Conservation (phyloP, 2,888 invertebrate species). For the Noctuana brunneofusca region DNA sequence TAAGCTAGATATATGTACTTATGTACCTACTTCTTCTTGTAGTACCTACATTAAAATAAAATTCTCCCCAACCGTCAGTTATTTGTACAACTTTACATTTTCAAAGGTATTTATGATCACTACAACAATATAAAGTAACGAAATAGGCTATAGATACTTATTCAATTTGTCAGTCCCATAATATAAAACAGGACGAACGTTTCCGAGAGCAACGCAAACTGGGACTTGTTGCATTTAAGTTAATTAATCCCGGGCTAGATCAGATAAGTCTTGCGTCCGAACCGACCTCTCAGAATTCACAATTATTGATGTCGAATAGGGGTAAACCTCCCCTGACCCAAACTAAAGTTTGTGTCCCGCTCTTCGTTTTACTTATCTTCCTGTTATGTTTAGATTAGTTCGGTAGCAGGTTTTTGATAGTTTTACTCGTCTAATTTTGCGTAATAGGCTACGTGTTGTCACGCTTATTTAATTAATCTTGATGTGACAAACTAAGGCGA, state of each 20-base stretch:
- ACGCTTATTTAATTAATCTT: conserved; percentile 2
- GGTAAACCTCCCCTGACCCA: conserved; percentile 20
- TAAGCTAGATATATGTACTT: too few species aligned
- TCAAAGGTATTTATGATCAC: too few species aligned
- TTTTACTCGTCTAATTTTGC: conserved; percentile 6
- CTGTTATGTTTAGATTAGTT: conserved; percentile 27
- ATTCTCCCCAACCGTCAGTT: too few species aligned
- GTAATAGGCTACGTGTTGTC: not conserved
- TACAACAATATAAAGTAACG: too few species aligned
- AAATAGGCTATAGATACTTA: conserved; percentile 49
- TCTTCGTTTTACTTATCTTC: conserved; percentile 30
- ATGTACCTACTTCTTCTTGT: too few species aligned
- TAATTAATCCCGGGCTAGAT: conserved; percentile 77
- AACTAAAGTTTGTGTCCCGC: conserved; percentile 24
- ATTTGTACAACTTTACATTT: too few species aligned
- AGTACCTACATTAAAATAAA: too few species aligned
- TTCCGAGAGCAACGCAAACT: conserved; percentile 76
- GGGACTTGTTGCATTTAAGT: conserved; percentile 81
- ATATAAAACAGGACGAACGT: conserved; percentile 73
- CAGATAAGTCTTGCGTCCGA: conserved; percentile 68
- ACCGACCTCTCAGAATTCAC: conserved; percentile 53
- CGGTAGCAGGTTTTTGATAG: conserved; percentile 19
- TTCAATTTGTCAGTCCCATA: conserved; percentile 74
- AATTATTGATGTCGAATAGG: conserved; percentile 43
- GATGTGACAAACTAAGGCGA: not conserved